phyloP scores from a whole-genome alignment of 2,113 vertebrate genomes.

The Nesoenas mayeri region DNA sequence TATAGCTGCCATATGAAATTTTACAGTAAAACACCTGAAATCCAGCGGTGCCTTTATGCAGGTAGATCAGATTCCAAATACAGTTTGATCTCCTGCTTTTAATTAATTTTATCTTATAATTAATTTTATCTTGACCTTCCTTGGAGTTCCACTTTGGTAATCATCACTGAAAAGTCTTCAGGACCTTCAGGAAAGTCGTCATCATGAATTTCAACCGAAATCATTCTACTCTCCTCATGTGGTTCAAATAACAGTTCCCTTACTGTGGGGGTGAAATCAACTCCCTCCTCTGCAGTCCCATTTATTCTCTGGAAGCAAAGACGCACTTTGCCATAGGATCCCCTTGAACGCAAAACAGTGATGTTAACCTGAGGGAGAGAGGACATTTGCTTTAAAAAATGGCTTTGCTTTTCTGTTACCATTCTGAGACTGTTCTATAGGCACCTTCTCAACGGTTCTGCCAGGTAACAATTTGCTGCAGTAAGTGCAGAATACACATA shows the following conservation, averaged over 20 bases:
- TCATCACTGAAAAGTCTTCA: slow-evolving; percentile 86
- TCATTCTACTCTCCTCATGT: slow-evolving; percentile 63
- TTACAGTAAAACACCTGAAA: background rate
- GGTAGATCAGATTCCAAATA: background rate
- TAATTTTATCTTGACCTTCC: slow-evolving; percentile 79
- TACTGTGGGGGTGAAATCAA: slow-evolving; percentile 78
- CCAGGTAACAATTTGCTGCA: background rate
- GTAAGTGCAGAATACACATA: background rate
- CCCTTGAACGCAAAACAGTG: slow-evolving; percentile 80
- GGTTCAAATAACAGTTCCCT: slow-evolving; percentile 81
- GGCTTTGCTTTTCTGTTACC: background rate
- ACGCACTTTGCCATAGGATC: slow-evolving; percentile 77
- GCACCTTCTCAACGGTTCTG: background rate
- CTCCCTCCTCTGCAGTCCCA: slow-evolving; percentile 79
- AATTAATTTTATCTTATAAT: background rate
- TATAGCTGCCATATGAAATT: background rate
- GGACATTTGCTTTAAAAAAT: background rate
- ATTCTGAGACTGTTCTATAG: background rate
- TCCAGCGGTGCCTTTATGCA: background rate
- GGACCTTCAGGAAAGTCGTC: slow-evolving; percentile 87
- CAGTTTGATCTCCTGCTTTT: background rate
- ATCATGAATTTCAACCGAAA: slow-evolving; percentile 82
- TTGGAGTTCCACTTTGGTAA: slow-evolving; percentile 82
- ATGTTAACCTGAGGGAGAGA: slow-evolving; percentile 72
- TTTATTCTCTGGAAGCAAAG: slow-evolving; percentile 80